These are phyloP conservation scores for Aplocera efformata DNA, from an alignment of 2,888 invertebrate genomes.

Conservation along the genomic window DNA sequence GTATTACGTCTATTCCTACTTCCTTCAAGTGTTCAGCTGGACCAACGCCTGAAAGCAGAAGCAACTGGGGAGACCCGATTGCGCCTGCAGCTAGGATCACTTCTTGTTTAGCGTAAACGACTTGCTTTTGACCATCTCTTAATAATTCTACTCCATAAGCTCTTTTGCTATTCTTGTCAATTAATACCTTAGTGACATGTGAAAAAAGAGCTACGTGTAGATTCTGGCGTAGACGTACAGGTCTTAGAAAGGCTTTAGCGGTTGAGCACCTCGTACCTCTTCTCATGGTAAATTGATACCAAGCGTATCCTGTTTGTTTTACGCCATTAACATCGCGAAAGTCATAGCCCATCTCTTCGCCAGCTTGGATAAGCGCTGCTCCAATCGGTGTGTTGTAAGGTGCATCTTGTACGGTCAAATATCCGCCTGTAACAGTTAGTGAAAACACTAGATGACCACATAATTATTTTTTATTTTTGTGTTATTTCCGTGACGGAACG, in stretches of 20 bases:
- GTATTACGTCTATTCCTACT: conserved; percentile 86
- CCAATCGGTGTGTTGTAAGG: conserved; percentile 92
- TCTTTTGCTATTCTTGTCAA: conserved; percentile 85
- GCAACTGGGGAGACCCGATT: conserved; percentile 93
- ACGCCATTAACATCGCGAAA: conserved; percentile 92
- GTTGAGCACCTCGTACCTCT: conserved; percentile 90
- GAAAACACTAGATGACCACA: too few relatives aligned
- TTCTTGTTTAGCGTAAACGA: conserved; percentile 86
- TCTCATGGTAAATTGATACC: conserved; percentile 94
- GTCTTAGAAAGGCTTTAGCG: conserved; percentile 91
- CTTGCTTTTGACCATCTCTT: conserved; percentile 81
- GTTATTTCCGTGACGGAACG: too few relatives aligned
- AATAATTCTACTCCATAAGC: conserved; percentile 91
- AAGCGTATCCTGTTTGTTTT: conserved; percentile 91
- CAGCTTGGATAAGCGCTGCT: conserved; percentile 91
- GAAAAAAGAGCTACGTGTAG: conserved; percentile 90
- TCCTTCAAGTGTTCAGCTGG: conserved; percentile 86
- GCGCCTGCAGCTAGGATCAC: conserved; percentile 94
- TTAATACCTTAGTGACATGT: conserved; percentile 88
- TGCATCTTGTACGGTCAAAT: conserved; percentile 87
- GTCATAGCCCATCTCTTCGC: conserved; percentile 95
- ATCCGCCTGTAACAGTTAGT: conserved; percentile 82
- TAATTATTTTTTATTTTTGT: too few relatives aligned
- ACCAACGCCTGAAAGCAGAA: conserved; percentile 95
- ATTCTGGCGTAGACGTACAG: conserved; percentile 87